Conservation (phyloP, 1,140 invertebrate genomes). For the Drosophila bocki region DNA sequence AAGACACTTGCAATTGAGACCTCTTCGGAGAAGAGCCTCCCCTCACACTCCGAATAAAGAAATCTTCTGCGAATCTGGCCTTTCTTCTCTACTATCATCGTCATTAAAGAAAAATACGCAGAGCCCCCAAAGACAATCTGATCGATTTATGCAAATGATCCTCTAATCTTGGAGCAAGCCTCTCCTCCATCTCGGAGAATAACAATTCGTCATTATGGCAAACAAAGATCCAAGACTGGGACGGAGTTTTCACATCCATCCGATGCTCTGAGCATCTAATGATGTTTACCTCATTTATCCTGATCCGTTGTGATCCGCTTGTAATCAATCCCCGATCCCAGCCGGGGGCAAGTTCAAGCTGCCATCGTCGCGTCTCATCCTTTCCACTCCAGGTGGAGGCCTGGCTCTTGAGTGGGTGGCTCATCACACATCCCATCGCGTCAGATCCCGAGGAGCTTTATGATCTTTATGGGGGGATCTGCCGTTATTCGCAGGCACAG, state of each 20-base stretch:
- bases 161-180: constrained; percentile 29
- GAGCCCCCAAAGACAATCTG: constrained; percentile 34
- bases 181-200: constrained; percentile 17
- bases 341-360: constrained; percentile 54
- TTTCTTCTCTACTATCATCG: constrained; percentile 12
- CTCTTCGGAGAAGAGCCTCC: background rate
- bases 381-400: constrained; percentile 27
- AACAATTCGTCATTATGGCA: constrained; percentile 60
- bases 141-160: constrained; percentile 48
- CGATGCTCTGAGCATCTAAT: constrained; percentile 36
- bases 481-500: constrained; percentile 33
- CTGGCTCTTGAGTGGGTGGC: constrained; percentile 35
- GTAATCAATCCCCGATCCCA: constrained; percentile 50
- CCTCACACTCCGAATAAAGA: background rate
- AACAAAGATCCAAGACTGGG: constrained; percentile 32
- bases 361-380: constrained; percentile 36
- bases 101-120: constrained; percentile 21
- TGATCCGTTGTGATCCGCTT: constrained; percentile 42
- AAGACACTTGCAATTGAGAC: constrained; percentile 18
- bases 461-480: constrained; percentile 35
- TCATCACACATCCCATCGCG: constrained; percentile 24
- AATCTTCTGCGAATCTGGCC: background rate
- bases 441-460: constrained; percentile 12
- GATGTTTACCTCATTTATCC: constrained; percentile 58
- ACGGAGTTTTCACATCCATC: constrained; percentile 35